phyloP scores from a whole-genome alignment of 64 coral and sea anemone species.

The Exaiptasia diaphana region DNA sequence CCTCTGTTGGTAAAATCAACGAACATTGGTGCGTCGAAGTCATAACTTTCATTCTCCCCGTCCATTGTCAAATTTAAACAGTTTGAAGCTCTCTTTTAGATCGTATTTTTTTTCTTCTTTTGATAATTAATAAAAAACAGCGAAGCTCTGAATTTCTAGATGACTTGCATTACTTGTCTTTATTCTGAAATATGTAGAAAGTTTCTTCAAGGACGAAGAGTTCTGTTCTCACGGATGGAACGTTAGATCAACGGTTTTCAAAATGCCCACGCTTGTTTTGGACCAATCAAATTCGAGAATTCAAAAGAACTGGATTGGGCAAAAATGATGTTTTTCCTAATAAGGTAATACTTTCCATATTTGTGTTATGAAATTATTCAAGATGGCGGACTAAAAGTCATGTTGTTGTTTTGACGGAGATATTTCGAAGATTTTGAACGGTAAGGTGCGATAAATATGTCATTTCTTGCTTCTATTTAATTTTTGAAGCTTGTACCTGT shows the following conservation, averaged over 20 bases:
- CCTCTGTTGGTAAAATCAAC: constrained; percentile 59
- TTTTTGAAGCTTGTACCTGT: no score
- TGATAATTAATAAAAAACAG: no score
- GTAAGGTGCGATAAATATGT: no score
- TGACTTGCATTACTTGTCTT: no score
- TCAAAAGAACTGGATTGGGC: background rate
- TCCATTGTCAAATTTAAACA: background rate
- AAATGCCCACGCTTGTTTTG: background rate
- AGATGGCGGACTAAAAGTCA: background rate
- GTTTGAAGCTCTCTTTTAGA: no score
- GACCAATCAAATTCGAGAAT: constrained; percentile 1
- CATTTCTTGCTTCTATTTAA: no score
- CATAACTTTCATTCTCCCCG: constrained; percentile 30
- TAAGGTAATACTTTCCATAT: background rate
- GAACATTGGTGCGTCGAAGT: constrained; percentile 91
- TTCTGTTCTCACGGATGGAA: no score
- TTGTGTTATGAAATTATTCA: background rate
- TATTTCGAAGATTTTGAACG: no score
- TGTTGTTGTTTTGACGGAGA: background rate
- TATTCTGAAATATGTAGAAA: no score
- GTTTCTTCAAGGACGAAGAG: no score
- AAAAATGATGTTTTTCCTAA: background rate
- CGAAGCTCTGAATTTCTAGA: no score
- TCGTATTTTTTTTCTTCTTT: no score
- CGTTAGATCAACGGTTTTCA: constrained; percentile 12